Base-by-base conservation (phyloP, 1,140 invertebrate species). In the Drosophila saltans region DNA sequence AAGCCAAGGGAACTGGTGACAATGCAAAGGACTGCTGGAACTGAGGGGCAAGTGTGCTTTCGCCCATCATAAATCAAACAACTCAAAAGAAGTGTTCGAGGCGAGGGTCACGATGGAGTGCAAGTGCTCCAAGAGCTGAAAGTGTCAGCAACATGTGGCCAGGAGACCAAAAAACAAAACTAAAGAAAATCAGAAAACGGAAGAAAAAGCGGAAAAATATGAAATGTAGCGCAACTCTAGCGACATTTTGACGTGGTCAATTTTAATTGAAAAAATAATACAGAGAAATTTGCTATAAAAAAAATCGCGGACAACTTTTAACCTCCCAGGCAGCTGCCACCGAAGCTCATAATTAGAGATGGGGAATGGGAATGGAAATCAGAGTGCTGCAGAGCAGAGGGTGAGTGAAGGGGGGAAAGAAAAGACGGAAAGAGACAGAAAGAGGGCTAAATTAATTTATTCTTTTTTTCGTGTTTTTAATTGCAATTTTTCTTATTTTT, bases 191-290 rank as follows among this genome's bases (percentile, higher is more conserved):
- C 59, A 71, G 79, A 85, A 71, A 80, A 36, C 33, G 5, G 52
- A 70, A 72, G 43, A 69, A 76, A 58, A 64, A 58, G 16, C 16
- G 16, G 16, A 33, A 61, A 59, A 77, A 66, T 55, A 72, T 68
- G 77, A 81, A 81, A 72, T 78, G 75, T 82, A 33, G 72, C 61
- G 52, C 52, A 75, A 69, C 63, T 72, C 58, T 68, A 63, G 33
- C 11, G 67, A 72, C 80, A 68, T 69, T 85, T 82, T 83, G 83
- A 88, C 83, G 86, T 88, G 83, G 84, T 89, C 84, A 89, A 89
- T 80, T 89, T 84, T 89, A 90, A 89, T 84, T 90, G 85, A 84
- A 89, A 89, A 81, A 75, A 86, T 75, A 82, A 86, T 74, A 88
- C 68, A 72, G 67, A 60, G 43, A 78, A 83, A 88, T 84, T 83